phyloP scores from a whole-genome alignment of 2,888 invertebrate genomes.

The Eupithecia insigniata region DNA sequence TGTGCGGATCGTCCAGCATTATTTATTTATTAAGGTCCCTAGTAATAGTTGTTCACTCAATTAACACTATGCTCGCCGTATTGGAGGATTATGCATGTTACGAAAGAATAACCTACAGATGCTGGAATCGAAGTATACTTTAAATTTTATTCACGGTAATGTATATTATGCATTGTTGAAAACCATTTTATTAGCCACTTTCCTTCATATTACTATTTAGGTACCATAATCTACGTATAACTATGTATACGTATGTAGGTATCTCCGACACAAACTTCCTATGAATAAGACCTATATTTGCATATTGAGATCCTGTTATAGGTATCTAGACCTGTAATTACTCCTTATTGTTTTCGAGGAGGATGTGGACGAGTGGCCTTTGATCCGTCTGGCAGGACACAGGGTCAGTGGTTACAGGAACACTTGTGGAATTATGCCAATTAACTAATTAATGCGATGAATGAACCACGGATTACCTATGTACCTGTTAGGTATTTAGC shows the following conservation, averaged over 20 bases:
- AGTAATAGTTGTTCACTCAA: background rate
- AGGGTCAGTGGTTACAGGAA: slow-evolving; percentile 63
- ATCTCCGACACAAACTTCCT: background rate
- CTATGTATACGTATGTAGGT: too few species aligned
- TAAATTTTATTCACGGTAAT: too few species aligned
- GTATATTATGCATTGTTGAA: too few species aligned
- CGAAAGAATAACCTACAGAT: too few species aligned
- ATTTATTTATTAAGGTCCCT: too few species aligned
- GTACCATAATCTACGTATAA: too few species aligned
- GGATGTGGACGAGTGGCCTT: slow-evolving; percentile 64
- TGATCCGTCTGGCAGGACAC: slow-evolving; percentile 60
- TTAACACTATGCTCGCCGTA: too few species aligned
- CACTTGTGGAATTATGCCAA: slow-evolving; percentile 61
- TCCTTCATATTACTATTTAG: too few species aligned
- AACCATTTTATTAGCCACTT: too few species aligned
- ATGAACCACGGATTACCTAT: slow-evolving; percentile 35
- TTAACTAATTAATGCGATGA: slow-evolving; percentile 49
- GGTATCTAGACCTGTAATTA: slow-evolving; percentile 44
- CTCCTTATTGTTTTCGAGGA: slow-evolving; percentile 62
- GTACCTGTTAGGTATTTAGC: background rate
- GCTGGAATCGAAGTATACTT: too few species aligned
- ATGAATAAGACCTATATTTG: slow-evolving; percentile 14
- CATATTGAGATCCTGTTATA: slow-evolving; percentile 22
- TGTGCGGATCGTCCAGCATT: too few species aligned
- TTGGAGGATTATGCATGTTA: too few species aligned